Evolutionary conservation across 2,113 vertebrate species (phyloP).

Genomic region (Ondatra zibethicus): DNA sequence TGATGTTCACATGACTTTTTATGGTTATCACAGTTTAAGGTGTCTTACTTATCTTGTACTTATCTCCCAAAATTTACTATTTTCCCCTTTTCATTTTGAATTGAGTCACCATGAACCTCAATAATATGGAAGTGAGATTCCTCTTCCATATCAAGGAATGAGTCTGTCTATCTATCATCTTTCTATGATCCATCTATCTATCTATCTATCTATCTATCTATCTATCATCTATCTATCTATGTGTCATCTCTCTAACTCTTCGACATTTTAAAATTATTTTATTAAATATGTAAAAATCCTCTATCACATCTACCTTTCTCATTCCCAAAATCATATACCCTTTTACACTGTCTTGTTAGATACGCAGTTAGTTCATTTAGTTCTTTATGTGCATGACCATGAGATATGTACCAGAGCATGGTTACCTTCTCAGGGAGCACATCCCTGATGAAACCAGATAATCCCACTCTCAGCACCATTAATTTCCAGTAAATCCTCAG

Average conservation of each 20-base stretch:
- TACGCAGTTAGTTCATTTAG: neutral
- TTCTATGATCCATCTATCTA: neutral
- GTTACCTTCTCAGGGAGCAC: neutral
- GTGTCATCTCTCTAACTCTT: neutral
- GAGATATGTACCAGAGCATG: too few relatives aligned
- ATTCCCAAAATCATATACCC: too few relatives aligned
- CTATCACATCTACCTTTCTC: neutral
- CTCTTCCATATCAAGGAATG: neutral
- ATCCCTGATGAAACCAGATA: neutral
- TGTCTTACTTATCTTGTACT: neutral
- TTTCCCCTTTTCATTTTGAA: neutral
- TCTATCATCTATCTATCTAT: neutral
- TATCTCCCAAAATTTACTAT: neutral
- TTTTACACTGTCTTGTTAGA: neutral
- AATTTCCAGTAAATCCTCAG: neutral
- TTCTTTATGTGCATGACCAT: neutral
- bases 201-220: neutral
- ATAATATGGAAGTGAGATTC: neutral
- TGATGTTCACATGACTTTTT: neutral
- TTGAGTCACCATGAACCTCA: neutral
- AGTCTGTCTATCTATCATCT: neutral
- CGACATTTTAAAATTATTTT: too few relatives aligned
- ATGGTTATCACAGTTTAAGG: neutral
- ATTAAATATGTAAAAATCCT: neutral
- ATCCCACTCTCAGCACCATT: neutral